Evolutionary conservation across 1,140 invertebrate genomes (phyloP).

Genomic region (Lasaia peninsularis): DNA sequence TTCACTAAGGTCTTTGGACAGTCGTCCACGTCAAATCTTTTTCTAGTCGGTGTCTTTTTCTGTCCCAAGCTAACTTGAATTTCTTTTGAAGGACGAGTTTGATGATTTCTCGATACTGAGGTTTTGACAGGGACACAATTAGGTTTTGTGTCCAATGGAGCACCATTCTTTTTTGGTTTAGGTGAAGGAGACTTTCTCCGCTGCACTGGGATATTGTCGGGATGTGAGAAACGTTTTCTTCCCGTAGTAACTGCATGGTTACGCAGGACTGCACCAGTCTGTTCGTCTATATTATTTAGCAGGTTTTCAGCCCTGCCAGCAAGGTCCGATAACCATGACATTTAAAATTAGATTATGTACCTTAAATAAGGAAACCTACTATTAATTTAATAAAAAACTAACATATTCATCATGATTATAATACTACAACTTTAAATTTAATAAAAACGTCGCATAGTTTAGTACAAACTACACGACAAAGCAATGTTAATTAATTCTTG

Average conservation of each 20-base stretch:
- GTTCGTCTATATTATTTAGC: conserved; percentile 90
- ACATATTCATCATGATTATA: too few species aligned
- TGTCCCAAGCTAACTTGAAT: conserved; percentile 10
- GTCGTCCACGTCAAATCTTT: conserved; percentile 39
- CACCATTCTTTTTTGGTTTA: conserved; percentile 33
- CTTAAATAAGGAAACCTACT: conserved; percentile 19
- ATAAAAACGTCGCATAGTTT: too few species aligned
- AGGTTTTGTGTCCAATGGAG: conserved; percentile 28
- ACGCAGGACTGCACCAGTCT: conserved; percentile 84
- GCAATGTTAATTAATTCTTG: neutral
- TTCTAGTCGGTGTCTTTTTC: conserved; percentile 34
- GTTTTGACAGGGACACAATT: conserved; percentile 21
- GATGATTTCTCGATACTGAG: conserved; percentile 16
- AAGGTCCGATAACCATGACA: conserved; percentile 91
- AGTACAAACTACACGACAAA: neutral
- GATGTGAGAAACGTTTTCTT: conserved; percentile 34
- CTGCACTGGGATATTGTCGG: conserved; percentile 31
- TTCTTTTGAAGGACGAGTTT: conserved; percentile 6
- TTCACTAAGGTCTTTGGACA: conserved; percentile 41
- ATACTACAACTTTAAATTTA: too few species aligned
- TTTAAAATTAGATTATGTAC: conserved; percentile 47
- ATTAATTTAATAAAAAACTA: too few species aligned
- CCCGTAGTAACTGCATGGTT: conserved; percentile 45
- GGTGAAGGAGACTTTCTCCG: conserved; percentile 37
- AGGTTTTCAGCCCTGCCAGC: conserved; percentile 92